Conservation (phyloP, 2,888 invertebrate genomes). For the Tineola bisselliella region DNA sequence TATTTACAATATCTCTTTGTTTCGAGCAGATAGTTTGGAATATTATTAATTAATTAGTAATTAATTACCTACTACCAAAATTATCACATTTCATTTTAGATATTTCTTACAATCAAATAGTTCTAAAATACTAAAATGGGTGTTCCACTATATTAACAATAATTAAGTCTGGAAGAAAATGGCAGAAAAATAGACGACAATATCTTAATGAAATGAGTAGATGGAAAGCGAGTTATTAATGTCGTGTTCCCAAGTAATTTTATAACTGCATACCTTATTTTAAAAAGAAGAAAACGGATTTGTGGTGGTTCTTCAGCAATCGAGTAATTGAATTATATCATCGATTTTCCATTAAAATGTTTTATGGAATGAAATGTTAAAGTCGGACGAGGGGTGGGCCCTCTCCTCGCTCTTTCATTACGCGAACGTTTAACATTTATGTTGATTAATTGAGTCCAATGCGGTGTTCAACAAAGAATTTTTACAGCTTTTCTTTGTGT, state of each 20-base stretch:
- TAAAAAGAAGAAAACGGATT: slow-evolving; percentile 37
- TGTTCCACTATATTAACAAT: too few species aligned
- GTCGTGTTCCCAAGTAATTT: slow-evolving; percentile 3
- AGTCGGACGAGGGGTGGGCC: slow-evolving; percentile 42
- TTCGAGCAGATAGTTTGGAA: too few species aligned
- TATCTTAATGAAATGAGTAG: neutral
- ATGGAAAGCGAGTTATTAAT: neutral
- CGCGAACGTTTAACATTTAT: slow-evolving; percentile 18
- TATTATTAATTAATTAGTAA: too few species aligned
- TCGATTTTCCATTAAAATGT: slow-evolving; percentile 67
- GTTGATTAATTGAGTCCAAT: slow-evolving; percentile 21
- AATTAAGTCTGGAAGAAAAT: too few species aligned
- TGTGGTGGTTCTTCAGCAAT: slow-evolving; percentile 46
- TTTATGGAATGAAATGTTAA: slow-evolving; percentile 63
- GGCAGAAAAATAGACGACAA: neutral
- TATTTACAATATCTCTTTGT: neutral
- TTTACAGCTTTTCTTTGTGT: slow-evolving; percentile 16
- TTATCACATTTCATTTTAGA: too few species aligned
- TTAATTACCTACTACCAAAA: too few species aligned
- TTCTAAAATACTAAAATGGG: too few species aligned
- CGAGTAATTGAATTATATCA: slow-evolving; percentile 64
- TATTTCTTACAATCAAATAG: too few species aligned
- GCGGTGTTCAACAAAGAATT: slow-evolving; percentile 16
- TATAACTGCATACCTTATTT: slow-evolving; percentile 24
- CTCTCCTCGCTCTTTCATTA: slow-evolving; percentile 28